These are phyloP conservation scores for Sphaerodactylus townsendi DNA, from an alignment of 2,113 vertebrate genomes.

Conservation along the genomic window DNA sequence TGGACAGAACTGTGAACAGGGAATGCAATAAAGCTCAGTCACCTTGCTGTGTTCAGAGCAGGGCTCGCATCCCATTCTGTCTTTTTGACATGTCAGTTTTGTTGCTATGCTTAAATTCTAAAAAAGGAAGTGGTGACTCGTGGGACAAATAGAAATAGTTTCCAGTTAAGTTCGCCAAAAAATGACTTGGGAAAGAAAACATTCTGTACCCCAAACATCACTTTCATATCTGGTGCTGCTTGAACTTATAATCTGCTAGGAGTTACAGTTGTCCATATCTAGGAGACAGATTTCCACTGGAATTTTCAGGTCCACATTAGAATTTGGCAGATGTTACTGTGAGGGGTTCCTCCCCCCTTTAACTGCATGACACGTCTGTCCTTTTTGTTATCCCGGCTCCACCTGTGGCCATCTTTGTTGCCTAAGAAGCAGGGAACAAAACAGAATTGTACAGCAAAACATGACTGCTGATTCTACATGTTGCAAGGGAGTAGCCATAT, in stretches of 20 bases:
- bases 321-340: neutral
- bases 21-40: neutral
- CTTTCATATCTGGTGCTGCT: neutral
- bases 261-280: too few species aligned
- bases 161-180: neutral
- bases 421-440: too few species aligned
- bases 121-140: neutral
- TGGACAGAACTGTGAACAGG: neutral
- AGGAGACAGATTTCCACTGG: neutral
- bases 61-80: neutral
- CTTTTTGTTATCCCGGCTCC: too few species aligned
- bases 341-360: too few species aligned
- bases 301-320: neutral
- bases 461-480: too few species aligned
- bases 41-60: neutral
- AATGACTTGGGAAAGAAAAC: neutral
- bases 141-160: neutral
- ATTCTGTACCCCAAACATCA: neutral
- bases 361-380: too few species aligned
- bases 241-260: neutral
- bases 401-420: too few species aligned
- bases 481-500: too few species aligned
- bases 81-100: neutral
- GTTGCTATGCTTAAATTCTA: neutral
- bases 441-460: too few species aligned